Evolutionary conservation across 2,888 invertebrate species (phyloP).

Genomic region (Ectemnius cavifrons): DNA sequence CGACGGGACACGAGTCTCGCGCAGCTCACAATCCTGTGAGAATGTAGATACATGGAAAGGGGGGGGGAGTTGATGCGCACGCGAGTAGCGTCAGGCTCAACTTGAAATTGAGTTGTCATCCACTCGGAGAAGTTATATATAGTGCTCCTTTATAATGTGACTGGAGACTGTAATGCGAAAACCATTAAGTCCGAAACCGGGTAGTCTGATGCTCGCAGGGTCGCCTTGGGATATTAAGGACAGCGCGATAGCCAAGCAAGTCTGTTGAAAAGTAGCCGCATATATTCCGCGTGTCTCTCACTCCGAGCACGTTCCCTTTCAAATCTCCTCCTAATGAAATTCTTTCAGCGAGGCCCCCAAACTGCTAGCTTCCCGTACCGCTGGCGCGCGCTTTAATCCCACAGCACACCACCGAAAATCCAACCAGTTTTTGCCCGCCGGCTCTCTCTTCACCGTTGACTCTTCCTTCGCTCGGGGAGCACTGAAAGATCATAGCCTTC

Average conservation of each 20-base stretch:
- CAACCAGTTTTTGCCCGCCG: too few species aligned
- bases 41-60: background rate
- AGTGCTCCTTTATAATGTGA: constrained; percentile 70
- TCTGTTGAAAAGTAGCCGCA: too few species aligned
- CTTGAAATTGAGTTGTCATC: constrained; percentile 78
- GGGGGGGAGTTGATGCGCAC: constrained; percentile 68
- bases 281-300: background rate
- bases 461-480: too few species aligned
- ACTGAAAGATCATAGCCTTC: too few species aligned
- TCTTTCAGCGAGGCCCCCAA: background rate
- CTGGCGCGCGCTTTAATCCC: too few species aligned
- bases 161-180: constrained; percentile 69
- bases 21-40: background rate
- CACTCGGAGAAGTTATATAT: constrained; percentile 72
- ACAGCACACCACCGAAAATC: too few species aligned
- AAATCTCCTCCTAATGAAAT: constrained; percentile 15
- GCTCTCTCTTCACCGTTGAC: too few species aligned
- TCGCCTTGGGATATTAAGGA: constrained; percentile 30
- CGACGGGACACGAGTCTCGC: too few species aligned
- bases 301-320: constrained; percentile 20
- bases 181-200: constrained; percentile 67
- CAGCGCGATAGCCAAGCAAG: background rate
- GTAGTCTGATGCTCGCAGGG: constrained; percentile 36
- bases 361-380: too few species aligned
- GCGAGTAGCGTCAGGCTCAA: constrained; percentile 73